phyloP scores from a whole-genome alignment of 2,888 invertebrate species.

The Brenthis hecate region DNA sequence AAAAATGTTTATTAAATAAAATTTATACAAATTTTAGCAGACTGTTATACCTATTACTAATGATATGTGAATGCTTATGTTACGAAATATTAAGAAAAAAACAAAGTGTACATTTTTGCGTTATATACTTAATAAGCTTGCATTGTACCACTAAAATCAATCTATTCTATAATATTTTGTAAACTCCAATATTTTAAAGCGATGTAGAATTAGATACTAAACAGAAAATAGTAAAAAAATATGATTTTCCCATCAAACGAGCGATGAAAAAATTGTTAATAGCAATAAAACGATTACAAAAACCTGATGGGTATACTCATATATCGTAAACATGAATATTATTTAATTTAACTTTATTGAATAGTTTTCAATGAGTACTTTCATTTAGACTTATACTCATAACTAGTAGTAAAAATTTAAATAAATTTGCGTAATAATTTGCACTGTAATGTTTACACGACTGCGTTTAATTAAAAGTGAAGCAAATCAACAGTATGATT shows the following conservation, averaged over 20 bases:
- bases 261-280: background rate
- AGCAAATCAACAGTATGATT: no score
- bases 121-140: no score
- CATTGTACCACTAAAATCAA: no score
- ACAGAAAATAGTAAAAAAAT: background rate
- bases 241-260: background rate
- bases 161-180: no score
- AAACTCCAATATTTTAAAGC: no score
- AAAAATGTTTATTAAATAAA: no score
- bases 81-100: no score
- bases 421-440: conserved; percentile 23
- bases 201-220: no score
- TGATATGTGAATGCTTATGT: no score
- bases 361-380: conserved; percentile 33
- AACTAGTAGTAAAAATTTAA: conserved; percentile 33
- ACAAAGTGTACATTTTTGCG: no score
- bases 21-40: no score
- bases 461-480: background rate
- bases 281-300: conserved; percentile 22
- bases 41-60: no score
- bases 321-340: conserved; percentile 31
- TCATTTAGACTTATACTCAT: conserved; percentile 27
- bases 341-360: conserved; percentile 35
- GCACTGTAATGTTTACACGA: conserved; percentile 4
- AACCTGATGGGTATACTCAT: conserved; percentile 4